Percentiles rank a stretch among this genome's conserved stretches.
Conservation (phyloP, 30 jellyfish, hydroid and myxozoan genomes). For the Catostylus mosaicus region DNA sequence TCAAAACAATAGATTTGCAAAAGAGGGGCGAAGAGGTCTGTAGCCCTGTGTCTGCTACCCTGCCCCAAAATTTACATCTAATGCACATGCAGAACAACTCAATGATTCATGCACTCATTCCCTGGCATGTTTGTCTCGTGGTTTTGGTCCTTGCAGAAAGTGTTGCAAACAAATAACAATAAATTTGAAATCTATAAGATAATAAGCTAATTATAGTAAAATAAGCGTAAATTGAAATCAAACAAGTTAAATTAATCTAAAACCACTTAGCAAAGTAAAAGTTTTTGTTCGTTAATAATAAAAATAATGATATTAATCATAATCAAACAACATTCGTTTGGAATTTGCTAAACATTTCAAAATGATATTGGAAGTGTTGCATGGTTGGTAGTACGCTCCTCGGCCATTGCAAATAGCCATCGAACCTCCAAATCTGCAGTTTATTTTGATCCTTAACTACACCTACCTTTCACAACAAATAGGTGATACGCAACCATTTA, state of each 20-base stretch:
- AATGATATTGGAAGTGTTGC: neutral
- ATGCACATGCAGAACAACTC: too few species aligned
- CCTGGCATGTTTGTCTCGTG: too few species aligned
- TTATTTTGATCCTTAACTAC: too few species aligned
- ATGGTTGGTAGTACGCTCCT: neutral
- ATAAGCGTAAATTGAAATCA: constrained; percentile 4
- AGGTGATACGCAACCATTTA: too few species aligned
- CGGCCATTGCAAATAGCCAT: neutral
- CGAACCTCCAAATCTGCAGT: too few species aligned
- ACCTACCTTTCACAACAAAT: too few species aligned
- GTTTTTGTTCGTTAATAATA: neutral
- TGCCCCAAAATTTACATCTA: too few species aligned
- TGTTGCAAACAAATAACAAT: neutral
- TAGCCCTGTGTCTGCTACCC: too few species aligned
- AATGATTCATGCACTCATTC: too few species aligned
- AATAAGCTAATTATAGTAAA: constrained; percentile 21
- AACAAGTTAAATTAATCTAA: neutral
- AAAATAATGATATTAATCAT: neutral
- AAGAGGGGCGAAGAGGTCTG: too few species aligned
- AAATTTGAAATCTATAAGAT: constrained; percentile 6
- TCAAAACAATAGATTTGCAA: too few species aligned
- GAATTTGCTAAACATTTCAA: neutral
- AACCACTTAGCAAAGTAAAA: neutral
- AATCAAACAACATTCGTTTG: neutral
- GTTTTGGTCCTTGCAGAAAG: neutral